Base-by-base conservation (phyloP, 2,797 vertebrate species). In the Pseudochromis fuscus region DNA sequence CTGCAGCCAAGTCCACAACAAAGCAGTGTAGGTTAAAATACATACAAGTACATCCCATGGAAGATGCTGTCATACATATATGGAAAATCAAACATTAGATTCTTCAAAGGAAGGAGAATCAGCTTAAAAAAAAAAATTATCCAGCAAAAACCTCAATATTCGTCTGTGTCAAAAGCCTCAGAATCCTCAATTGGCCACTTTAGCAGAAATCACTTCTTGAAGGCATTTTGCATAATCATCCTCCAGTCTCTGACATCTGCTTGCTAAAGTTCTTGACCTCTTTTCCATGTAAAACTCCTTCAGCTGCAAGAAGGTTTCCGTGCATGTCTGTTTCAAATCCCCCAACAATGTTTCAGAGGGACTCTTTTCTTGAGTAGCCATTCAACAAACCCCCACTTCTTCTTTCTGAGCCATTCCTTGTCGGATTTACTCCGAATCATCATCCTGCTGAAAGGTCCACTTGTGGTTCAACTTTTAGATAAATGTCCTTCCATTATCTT, bases 1-100 rank as follows among this genome's bases (percentile, higher is more conserved):
- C 62, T 24, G 53, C 55, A 68, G 70, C 64, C 72, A 77, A 35
- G 15, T 78, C 56, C 18, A 37, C 72, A 57, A 23, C 48, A 30
- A 66, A 67, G 40, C 46, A 24, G 38, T 4, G 30, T 10, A 27
- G 40, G 40, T 35, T 35, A 27, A 30, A 33, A 61, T 62, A 50
- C 19, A 42, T 0, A 50, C 23, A 28, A 25, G 7, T 2, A 12
- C 15, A 40, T 15, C 13, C 12, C 1, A 12, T 16, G 25, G 15
- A 18, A 4, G 9, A 7, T 25, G 24, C 4, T 18, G 23, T 6
- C 24, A 19, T 42, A 49, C 12, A 27, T 8, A 48, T 15, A 2
- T 48, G 21, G 23, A 48, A 16, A n/a, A 19, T 16, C 45, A 23
- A 48, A 24, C 45, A 48, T 25, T 25, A 15, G 45, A 48, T 48